Base-by-base conservation (phyloP, 2,113 vertebrate genomes). In the Poecile atricapillus region DNA sequence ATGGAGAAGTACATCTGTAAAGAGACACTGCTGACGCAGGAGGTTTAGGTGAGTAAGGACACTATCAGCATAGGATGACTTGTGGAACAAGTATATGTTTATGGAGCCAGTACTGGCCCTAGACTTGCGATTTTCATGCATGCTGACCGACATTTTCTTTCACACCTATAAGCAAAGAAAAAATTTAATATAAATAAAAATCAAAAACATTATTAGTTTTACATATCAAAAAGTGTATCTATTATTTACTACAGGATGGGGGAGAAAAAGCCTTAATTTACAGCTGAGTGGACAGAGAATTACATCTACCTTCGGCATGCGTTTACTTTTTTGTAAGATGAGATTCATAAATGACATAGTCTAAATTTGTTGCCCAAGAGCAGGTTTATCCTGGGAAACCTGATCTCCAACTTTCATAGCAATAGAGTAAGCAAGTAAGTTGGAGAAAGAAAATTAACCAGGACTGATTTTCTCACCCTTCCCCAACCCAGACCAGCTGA, bases 81-180 rank as follows among this genome's bases (percentile, higher is more conserved):
- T 98, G 94, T 98, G 98, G 67, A 98, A 98, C 94, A 98, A 96
- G 62, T 98, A 98, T 89, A 98, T 98, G 89, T 98, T 98, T 89
- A 98, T 98, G 50, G 98, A 98, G 95, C 98, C 98, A 35, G 98
- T 98, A 91, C 98, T 98, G 97, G 98, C 98, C 70, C 98, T 96
- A 27, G 98, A 98, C 93, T 98, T 98, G 92, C 98, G 98, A 96
- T 98, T 98, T 96, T 98, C 98, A 13, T 98, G 98, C 96, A 98
- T 97, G 49, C 97, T 98, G 97, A 98, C 98, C 19, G 98, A 98
- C 98, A 98, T 98, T 97, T 98, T 98, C 96, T 93, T 97, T 97
- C 93, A 97, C 96, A 96, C 97, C 98, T 98, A 85, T 13, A 96
- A 91, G 73, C 37, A 95, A 94, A 88, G 44, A 46, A 95, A 96